Conservation (phyloP, 2,797 vertebrate species). For the Coluber constrictor region DNA sequence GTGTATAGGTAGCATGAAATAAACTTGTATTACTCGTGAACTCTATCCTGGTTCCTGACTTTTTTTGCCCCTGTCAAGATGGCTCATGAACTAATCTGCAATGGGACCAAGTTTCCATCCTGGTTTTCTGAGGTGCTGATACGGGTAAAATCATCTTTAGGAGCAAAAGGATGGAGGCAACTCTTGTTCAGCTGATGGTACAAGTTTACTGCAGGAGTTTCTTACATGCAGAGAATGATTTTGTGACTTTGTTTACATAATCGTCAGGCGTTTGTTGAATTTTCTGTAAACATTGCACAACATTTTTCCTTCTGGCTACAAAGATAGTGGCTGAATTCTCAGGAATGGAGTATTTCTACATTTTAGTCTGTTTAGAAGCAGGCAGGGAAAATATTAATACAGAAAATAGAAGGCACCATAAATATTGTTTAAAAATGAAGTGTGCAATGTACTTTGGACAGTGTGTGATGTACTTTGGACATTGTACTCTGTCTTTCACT, state of each 20-base stretch:
- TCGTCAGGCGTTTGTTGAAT: background rate
- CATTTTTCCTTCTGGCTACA: background rate
- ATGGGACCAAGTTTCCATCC: background rate
- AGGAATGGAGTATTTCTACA: background rate
- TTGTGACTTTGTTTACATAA: background rate
- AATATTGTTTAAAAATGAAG: background rate
- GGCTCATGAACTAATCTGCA: background rate
- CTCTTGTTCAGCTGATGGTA: background rate
- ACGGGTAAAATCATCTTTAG: background rate
- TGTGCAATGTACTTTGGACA: background rate
- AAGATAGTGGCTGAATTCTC: background rate
- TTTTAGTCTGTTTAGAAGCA: background rate
- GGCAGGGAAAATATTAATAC: background rate
- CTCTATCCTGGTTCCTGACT: background rate
- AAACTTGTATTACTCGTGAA: background rate
- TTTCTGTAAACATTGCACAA: background rate
- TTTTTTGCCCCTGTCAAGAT: background rate
- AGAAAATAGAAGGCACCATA: background rate
- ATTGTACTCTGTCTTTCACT: background rate
- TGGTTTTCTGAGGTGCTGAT: background rate
- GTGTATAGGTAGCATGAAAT: background rate
- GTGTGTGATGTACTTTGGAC: background rate
- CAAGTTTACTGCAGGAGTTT: background rate
- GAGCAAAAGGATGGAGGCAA: background rate
- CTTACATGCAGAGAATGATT: background rate